Evolutionary conservation across 2,113 vertebrate genomes (phyloP).

Genomic region (Neogale vison): DNA sequence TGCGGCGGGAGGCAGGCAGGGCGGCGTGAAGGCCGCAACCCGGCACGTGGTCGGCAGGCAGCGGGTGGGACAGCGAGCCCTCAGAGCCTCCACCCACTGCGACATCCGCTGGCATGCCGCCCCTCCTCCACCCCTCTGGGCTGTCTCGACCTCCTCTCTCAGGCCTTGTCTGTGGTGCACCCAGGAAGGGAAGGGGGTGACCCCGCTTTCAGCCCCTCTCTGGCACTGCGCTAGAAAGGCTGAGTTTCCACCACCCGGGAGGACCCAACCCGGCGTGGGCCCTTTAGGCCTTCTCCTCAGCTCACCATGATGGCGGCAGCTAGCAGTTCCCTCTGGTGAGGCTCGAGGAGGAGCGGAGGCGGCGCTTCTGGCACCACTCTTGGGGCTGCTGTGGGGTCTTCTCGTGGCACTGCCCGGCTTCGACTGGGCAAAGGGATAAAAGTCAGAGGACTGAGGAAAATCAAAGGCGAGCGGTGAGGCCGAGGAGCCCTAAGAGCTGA

Average conservation of each 20-base stretch:
- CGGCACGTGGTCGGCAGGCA: background rate
- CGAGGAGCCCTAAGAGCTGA: rapidly evolving
- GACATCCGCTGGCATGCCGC: too few relatives aligned
- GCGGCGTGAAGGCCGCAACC: background rate
- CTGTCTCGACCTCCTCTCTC: background rate
- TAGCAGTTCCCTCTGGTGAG: background rate
- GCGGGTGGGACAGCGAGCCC: background rate
- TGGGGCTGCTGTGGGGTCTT: background rate
- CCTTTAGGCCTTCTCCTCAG: background rate
- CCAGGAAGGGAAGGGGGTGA: rapidly evolving
- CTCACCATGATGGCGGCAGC: slow-evolving; percentile 74
- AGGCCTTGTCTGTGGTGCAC: background rate
- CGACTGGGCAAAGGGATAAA: background rate
- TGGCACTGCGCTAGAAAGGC: rapidly evolving
- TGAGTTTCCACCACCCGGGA: background rate
- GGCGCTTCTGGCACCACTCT: background rate
- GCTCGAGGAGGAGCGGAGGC: background rate
- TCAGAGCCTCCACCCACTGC: too few relatives aligned
- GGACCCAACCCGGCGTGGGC: background rate
- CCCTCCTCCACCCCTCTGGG: background rate
- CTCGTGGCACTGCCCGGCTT: background rate
- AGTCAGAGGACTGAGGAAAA: background rate
- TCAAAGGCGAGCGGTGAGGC: rapidly evolving
- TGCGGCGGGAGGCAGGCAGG: background rate
- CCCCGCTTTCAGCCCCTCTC: rapidly evolving